Evolutionary conservation across 2,797 vertebrate species (phyloP).

Genomic region (Lindbergichthys nudifrons): DNA sequence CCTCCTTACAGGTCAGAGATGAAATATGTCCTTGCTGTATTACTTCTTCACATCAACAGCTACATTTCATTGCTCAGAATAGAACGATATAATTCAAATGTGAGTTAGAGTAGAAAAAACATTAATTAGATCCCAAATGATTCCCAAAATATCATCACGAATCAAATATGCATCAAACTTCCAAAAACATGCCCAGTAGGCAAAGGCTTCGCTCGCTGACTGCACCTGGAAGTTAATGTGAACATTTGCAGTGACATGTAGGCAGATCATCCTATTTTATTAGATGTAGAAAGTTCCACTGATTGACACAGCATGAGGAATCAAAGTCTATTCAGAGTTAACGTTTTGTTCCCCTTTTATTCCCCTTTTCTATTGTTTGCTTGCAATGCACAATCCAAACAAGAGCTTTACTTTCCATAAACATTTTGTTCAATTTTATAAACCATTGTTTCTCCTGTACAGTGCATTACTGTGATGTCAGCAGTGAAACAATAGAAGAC

Average conservation of each 20-base stretch:
- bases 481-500: not conserved
- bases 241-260: not conserved
- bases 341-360: constrained; percentile 7
- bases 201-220: not conserved
- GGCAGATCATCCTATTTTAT: constrained; percentile 16
- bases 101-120: not conserved
- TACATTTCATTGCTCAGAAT: not conserved
- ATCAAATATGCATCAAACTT: not conserved
- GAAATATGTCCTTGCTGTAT: not conserved
- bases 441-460: not conserved
- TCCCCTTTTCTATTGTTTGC: constrained; percentile 26
- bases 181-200: not conserved
- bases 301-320: constrained; percentile 25
- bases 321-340: constrained; percentile 26
- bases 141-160: not conserved
- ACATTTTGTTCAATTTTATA: constrained; percentile 27
- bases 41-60: not conserved
- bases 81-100: not conserved
- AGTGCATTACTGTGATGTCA: not conserved
- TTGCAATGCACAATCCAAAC: constrained; percentile 31
- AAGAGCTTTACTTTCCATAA: constrained; percentile 35
- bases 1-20: constrained; percentile 79
- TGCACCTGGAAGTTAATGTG: constrained; percentile 4
- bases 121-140: not conserved
- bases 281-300: constrained; percentile 1